Base-by-base conservation (phyloP, 2,888 invertebrate genomes). In the Dynastes grantii region DNA sequence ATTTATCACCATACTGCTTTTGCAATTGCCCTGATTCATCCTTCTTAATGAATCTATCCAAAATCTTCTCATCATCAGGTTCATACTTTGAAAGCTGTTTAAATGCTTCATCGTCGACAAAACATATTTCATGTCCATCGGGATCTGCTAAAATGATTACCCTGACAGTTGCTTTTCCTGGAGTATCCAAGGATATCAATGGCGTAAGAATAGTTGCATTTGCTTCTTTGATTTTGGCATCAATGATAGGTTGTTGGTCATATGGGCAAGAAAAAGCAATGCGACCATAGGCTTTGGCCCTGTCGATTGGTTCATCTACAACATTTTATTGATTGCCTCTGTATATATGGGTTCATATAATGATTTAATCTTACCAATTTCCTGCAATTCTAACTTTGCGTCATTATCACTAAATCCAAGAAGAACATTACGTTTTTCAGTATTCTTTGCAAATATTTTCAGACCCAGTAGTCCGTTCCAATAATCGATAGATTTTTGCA, bases 61-160 rank as follows among this genome's bases (percentile, higher is more conserved):
- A 90, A 61, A 94, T 91, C n/a, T 91, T 90, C 83, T 97, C 95
- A 68, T 95, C 96, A 76, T 94, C 92, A 0, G 95, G 94, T 87
- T 99, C 98, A 2, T 96, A 92, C 84, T 95, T 91, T 0, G 98
- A 98, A 55, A 99, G 89, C 85, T 97, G 92, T 5, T 94, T 90
- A 90, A 98, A 99, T 53, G 95, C 97, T 90, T 98, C 98, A 85
- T 98, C 98, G 81, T 98, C 98, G 4, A 99, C 99, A 89, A 98
- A 98, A 89, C 99, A 99, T 82, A 99, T 99, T 91, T 99, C 99
- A 88, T 98, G 98, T 0, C 93, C 96, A 89, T 98, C 97, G 0
- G 99, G 98, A 90, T 99, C 99, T 1, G 97, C 97, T 2, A 99
- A 90, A 85, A 99, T 99, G 78, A 99, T 96, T 49, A 99, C 99